A percentile compares a stretch with the other conserved stretches of the same genome.
Evolutionary conservation across 1,140 invertebrate genomes (phyloP).

Genomic region (Hirudo medicinalis): DNA sequence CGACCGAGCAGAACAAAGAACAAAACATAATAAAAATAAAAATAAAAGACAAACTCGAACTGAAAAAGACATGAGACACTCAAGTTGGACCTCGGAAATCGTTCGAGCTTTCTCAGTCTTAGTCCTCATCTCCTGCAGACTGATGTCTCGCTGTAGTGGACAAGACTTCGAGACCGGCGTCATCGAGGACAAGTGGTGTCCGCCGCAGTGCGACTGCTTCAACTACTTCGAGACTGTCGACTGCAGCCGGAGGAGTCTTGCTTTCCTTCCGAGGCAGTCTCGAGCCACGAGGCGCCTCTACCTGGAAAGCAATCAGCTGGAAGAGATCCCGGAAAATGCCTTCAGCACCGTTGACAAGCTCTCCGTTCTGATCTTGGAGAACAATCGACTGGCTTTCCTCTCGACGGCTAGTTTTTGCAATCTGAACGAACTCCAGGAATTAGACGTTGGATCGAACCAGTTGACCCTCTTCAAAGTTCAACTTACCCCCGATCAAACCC

Average conservation of each 20-base stretch:
- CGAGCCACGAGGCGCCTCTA: slow-evolving; percentile 20
- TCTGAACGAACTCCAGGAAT: slow-evolving; percentile 15
- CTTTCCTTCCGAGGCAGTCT: slow-evolving; percentile 18
- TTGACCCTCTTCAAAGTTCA: slow-evolving; percentile 7
- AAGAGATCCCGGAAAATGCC: slow-evolving; percentile 8
- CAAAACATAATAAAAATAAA: no score
- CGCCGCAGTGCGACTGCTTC: slow-evolving; percentile 21
- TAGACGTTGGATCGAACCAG: slow-evolving; percentile 19
- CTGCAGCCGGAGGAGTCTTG: slow-evolving; percentile 18
- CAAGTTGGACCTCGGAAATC: no score
- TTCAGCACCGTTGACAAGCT: slow-evolving; percentile 22
- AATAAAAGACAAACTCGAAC: no score
- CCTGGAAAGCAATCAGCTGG: slow-evolving; percentile 21
- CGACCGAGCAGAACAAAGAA: no score
- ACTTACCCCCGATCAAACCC: no score
- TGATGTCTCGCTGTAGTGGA: no score
- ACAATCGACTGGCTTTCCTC: slow-evolving; percentile 21
- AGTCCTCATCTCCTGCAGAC: no score
- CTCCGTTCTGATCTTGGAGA: slow-evolving; percentile 16
- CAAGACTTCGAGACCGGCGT: background rate
- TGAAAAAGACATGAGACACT: no score
- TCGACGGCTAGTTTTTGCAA: slow-evolving; percentile 16
- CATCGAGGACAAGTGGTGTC: slow-evolving; percentile 17
- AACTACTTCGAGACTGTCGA: slow-evolving; percentile 21
- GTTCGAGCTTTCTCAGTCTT: no score